Conservation (phyloP, 2,113 vertebrate genomes). For the Eidolon helvum region DNA sequence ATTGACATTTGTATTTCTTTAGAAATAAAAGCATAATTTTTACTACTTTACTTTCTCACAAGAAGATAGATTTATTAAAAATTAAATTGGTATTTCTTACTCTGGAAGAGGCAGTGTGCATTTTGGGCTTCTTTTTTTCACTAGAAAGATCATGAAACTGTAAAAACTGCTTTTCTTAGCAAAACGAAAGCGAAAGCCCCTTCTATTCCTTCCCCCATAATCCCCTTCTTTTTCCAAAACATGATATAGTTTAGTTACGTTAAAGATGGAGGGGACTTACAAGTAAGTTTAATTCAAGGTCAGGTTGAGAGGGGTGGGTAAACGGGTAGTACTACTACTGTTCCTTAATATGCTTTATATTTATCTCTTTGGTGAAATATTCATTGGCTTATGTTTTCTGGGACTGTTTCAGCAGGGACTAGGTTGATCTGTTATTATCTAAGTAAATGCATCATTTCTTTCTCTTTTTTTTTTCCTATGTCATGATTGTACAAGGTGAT, state of each 20-base stretch:
- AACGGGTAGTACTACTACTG: too few species aligned
- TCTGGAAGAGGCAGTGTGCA: not conserved
- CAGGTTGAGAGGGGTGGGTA: not conserved
- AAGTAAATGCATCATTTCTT: not conserved
- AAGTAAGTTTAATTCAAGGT: not conserved
- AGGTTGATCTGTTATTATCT: not conserved
- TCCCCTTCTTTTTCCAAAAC: not conserved
- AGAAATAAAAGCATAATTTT: slow-evolving; percentile 6
- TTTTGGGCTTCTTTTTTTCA: not conserved
- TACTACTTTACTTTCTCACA: not conserved
- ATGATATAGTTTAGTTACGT: not conserved
- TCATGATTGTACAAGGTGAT: not conserved
- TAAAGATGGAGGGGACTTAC: not conserved
- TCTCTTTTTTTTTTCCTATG: slow-evolving; percentile 1
- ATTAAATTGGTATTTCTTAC: not conserved
- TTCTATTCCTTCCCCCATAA: not conserved
- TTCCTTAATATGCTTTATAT: not conserved
- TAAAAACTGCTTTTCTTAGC: slow-evolving; percentile 18
- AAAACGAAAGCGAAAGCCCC: not conserved
- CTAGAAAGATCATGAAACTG: not conserved
- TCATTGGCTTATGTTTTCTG: not conserved
- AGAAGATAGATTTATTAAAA: slow-evolving; percentile 18
- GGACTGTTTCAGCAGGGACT: not conserved
- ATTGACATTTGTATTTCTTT: not conserved
- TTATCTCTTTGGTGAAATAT: not conserved